phyloP scores from a whole-genome alignment of 1,140 invertebrate genomes.

The Drosophila paulistorum region DNA sequence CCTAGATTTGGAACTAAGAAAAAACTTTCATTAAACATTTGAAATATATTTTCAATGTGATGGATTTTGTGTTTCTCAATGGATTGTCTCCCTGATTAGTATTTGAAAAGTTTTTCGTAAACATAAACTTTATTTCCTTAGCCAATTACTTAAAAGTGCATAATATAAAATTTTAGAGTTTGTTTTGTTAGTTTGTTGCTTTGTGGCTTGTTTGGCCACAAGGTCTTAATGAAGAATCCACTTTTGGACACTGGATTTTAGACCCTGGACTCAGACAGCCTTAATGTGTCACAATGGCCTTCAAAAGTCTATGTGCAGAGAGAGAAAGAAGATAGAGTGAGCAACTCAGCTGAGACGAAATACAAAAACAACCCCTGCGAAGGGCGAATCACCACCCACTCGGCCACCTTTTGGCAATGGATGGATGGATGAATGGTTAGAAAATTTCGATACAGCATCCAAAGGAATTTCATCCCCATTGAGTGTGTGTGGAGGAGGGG shows the following conservation, averaged over 20 bases:
- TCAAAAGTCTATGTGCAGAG: conserved; percentile 12
- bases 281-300: conserved; percentile 11
- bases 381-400: background rate
- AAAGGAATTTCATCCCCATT: conserved; percentile 67
- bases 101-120: no score
- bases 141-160: no score
- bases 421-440: conserved; percentile 1
- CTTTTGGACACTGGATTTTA: background rate
- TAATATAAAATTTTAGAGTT: no score
- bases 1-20: no score
- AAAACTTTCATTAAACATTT: no score
- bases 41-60: no score
- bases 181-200: conserved; percentile 13
- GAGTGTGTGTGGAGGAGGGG: background rate
- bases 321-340: background rate
- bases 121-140: no score
- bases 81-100: no score
- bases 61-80: no score
- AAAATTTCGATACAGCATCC: conserved; percentile 56
- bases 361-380: conserved; percentile 1
- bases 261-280: no score
- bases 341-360: background rate
- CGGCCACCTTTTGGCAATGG: conserved; percentile 9
- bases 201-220: conserved; percentile 1
- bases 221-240: background rate